Evolutionary conservation across 2,797 vertebrate genomes (phyloP).

Genomic region (Eurystomus glaucurus): DNA sequence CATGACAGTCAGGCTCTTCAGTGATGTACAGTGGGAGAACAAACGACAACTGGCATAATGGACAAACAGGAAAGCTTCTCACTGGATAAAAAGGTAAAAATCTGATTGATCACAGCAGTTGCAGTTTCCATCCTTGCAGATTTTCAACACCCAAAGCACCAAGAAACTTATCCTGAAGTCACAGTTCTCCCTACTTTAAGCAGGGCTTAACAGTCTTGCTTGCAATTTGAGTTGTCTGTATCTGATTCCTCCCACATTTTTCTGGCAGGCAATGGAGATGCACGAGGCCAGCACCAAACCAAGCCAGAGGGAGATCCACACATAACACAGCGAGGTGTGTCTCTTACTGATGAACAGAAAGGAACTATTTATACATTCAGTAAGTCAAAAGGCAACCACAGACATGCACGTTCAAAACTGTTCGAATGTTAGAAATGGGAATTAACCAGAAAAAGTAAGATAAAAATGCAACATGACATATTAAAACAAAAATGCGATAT

Average conservation of each 20-base stretch:
- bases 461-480: neutral
- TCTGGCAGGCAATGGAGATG: neutral
- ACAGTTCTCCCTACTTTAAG: neutral
- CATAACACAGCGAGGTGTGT: accelerated
- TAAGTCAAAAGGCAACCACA: neutral
- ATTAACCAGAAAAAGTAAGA: neutral
- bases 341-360: neutral
- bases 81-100: neutral
- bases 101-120: accelerated
- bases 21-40: accelerated
- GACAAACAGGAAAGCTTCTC: neutral
- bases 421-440: neutral
- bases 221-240: neutral
- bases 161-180: neutral
- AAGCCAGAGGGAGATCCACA: neutral
- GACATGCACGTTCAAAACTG: neutral
- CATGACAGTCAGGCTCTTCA: neutral
- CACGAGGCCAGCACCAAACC: neutral
- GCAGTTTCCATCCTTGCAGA: neutral
- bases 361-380: neutral
- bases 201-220: neutral
- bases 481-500: neutral
- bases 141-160: neutral
- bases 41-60: neutral
- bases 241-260: neutral